These are phyloP conservation scores for Holacanthella duospinosa DNA, from an alignment of 2,888 invertebrate species.

Conservation along the genomic window DNA sequence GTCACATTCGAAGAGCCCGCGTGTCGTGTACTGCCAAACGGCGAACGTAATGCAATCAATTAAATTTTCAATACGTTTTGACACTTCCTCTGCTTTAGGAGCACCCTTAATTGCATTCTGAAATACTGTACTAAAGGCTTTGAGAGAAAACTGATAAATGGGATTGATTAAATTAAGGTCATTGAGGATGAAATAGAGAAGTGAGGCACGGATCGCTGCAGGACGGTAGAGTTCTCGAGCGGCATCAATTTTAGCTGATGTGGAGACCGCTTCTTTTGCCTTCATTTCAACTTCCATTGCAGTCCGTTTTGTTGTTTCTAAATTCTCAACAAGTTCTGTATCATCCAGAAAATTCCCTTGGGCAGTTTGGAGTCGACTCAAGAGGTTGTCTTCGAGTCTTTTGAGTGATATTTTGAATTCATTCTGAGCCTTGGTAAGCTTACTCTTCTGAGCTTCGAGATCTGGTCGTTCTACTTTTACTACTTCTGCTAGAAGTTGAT, in stretches of 20 bases:
- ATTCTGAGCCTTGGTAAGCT: constrained; percentile 90
- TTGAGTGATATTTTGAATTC: constrained; percentile 93
- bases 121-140: constrained; percentile 49
- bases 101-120: constrained; percentile 80
- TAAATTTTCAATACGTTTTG: constrained; percentile 68
- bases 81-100: constrained; percentile 67
- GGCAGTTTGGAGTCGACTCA: constrained; percentile 80
- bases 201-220: constrained; percentile 82
- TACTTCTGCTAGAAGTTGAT: constrained; percentile 89
- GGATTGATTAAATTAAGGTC: constrained; percentile 92
- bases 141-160: constrained; percentile 92
- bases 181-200: constrained; percentile 89
- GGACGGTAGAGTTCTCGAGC: constrained; percentile 80
- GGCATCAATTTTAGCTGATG: constrained; percentile 82
- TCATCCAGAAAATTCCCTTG: constrained; percentile 89
- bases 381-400: constrained; percentile 79
- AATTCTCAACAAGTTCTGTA: constrained; percentile 86
- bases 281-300: constrained; percentile 91
- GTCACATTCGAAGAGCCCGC: constrained; percentile 91
- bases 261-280: constrained; percentile 83
- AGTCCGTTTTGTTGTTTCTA: constrained; percentile 89
- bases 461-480: constrained; percentile 95
- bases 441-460: constrained; percentile 85
- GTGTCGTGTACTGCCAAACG: constrained; percentile 85
- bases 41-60: constrained; percentile 91